Base-by-base conservation (phyloP, 2,888 invertebrate genomes). In the Pristionchus arcanus region DNA sequence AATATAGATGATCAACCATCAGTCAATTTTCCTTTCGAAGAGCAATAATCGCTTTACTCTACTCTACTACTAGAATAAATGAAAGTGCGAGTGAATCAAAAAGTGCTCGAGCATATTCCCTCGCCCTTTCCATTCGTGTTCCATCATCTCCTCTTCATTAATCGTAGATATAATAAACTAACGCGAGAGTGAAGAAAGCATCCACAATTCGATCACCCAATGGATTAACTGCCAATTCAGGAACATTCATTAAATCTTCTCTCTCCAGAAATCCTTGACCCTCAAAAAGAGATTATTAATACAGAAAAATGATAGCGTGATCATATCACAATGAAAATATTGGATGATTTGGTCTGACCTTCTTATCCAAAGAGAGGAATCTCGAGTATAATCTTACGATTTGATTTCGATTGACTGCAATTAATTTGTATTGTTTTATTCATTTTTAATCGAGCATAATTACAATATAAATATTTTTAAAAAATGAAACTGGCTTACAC, bases 191-290 rank as follows among this genome's bases (percentile, higher is more conserved):
- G 91, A 92, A 92, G 89, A 93, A 92, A 25, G 93, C 92, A 59
- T 93, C 93, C 63, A 93, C 92, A 66, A 89, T 99, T 93, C 99
- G 96, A 95, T 99, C 99, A 53, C 99, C 98, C 0, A 99, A 96
- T 0, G 99, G 99, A 96, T 99, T 99, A 92, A 99, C 99, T 0
- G 99, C 99, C 91, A 99, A 96, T 95, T 99, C 99, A 0, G 99
- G 99, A 94, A 99, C 99, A 87, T 99, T 96, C 68, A 98, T 96
- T 95, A 99, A 98, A 95, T 99, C 99, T 95, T 99, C 99, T 34
- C 99, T 96, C 74, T 98, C 74, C 98, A 99, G 95, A 97, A 98
- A 95, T 97, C 98, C 93, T 97, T 94, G 93, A 19, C 74, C 87
- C 87, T 88, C 7, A 19, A 86, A 31, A 25, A 49, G 5, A 49